Conservation (phyloP, 1,140 invertebrate species). For the Whitmania pigra region DNA sequence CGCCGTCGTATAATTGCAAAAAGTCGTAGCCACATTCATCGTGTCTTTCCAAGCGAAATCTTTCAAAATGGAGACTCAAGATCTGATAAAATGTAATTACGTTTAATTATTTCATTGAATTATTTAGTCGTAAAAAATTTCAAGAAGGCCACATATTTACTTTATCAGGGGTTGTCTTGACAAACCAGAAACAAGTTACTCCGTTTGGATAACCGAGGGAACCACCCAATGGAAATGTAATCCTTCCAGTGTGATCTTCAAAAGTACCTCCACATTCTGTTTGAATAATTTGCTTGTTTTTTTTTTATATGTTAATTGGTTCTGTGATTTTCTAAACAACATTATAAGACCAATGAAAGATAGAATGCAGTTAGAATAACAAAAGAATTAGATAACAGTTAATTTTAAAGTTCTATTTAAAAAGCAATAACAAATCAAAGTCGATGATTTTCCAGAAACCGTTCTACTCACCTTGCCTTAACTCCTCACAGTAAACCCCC, state of each 20-base stretch:
- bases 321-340: no score
- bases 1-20: conserved; percentile 53
- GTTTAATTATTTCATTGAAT: no score
- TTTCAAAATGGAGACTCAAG: conserved; percentile 45
- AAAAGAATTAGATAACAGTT: no score
- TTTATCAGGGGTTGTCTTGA: conserved; percentile 32
- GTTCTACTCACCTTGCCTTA: conserved; percentile 29
- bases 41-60: conserved; percentile 41
- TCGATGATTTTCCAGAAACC: no score
- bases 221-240: conserved; percentile 29
- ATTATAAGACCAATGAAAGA: no score
- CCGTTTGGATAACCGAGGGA: conserved; percentile 33
- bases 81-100: conserved; percentile 25
- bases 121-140: no score
- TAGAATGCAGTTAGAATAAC: no score
- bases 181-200: conserved; percentile 36
- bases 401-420: no score
- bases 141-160: conserved; percentile 26
- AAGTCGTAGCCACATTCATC: conserved; percentile 37
- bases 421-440: no score
- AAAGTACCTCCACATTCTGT: conserved; percentile 36
- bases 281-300: no score
- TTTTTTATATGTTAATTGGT: no score
- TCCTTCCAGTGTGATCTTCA: conserved; percentile 29
- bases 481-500: conserved; percentile 33